Evolutionary conservation across 2,888 invertebrate genomes (phyloP).

Genomic region (Argyra leucocephala): DNA sequence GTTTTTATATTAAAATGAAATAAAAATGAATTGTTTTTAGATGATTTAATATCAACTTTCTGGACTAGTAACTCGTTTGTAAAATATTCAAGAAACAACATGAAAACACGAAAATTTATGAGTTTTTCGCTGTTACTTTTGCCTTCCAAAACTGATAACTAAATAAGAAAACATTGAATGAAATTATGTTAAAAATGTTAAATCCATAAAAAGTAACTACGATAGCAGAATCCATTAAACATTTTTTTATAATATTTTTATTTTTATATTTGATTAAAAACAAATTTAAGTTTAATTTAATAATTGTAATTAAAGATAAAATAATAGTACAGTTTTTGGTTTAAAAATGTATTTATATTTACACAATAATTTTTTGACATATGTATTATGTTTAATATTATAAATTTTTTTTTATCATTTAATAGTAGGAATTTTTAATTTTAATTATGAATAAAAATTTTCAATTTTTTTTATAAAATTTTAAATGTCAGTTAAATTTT

Average conservation of each 20-base stretch:
- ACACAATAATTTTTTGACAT: neutral
- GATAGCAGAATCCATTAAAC: neutral
- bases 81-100: neutral
- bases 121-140: neutral
- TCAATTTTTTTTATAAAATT: neutral
- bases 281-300: neutral
- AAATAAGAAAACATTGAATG: neutral
- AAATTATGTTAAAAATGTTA: neutral
- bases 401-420: neutral
- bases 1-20: too few relatives aligned
- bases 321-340: neutral
- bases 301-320: neutral
- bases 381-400: neutral
- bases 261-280: neutral
- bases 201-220: neutral
- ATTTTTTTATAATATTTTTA: neutral
- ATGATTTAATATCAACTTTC: neutral
- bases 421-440: neutral
- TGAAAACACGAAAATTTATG: neutral
- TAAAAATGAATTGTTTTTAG: neutral
- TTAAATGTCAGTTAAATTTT: neutral
- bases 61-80: neutral
- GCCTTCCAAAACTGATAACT: neutral
- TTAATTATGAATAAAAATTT: neutral
- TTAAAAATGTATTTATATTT: neutral